Base-by-base conservation (phyloP, 2,888 invertebrate species). In the Anorthoa munda region DNA sequence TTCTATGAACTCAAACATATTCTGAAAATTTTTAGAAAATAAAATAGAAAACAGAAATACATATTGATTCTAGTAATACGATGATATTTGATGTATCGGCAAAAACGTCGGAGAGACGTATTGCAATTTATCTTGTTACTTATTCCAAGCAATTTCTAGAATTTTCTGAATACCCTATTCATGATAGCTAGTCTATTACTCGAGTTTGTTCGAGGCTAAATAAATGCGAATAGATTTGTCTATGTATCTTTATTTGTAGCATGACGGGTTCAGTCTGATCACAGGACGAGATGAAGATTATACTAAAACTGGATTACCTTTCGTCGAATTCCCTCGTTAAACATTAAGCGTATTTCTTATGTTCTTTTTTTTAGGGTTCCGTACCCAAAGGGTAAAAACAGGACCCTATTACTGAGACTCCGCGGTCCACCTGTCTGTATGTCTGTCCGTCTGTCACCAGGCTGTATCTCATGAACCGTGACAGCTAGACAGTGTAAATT, bases 31-130 rank as follows among this genome's bases (percentile, higher is more conserved):
- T n/a, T n/a, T n/a, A n/a, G n/a, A n/a, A n/a, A n/a, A n/a, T n/a
- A n/a, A n/a, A 51, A 56, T n/a, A 58, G 11, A 58, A 51, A 9
- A 18, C 46, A 48, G 56, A 72, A 64, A 48, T 53, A 58, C 26
- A 18, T 3, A 48, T 11, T 18, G 39, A 48, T 58, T 39, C 26
- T 21, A 71, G 48, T 71, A 46, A 72, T 61, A 39, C 46, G n/a
- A n/a, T n/a, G n/a, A n/a, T 39, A 11, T 46, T 56, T 80, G 61
- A 80, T 66, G 46, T 74, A 73, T 80, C 45, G 74, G 56, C 23
- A 46, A 23, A 26, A 21, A 51, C 46, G 46, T 51, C 21, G 21
- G 13, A 53, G 2, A 17, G 23, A 73, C 64, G 9, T 17, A 46
- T 50, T 50, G 56, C 61, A 45, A 80, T 58, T 46, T 56, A 66